Base-by-base conservation (phyloP, 2,113 vertebrate genomes). In the Tautogolabrus adspersus region DNA sequence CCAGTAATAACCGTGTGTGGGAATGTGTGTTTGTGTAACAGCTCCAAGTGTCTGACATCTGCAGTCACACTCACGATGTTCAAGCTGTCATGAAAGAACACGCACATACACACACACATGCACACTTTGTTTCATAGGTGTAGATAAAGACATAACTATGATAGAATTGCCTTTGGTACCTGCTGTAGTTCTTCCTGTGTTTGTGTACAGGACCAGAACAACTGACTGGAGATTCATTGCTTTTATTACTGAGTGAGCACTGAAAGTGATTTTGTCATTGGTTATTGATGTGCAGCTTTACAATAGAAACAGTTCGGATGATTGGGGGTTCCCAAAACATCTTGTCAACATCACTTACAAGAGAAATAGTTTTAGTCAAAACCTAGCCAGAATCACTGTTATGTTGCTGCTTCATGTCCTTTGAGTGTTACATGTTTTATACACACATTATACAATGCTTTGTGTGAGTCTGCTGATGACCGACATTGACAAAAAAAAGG, bases 21-120 rank as follows among this genome's bases (percentile, higher is more conserved):
- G 54, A 47, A 60, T 68, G 58, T 63, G 64, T 58, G 55, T 22
- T 65, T 63, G 40, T 22, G 62, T 67, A 76, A 79, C 71, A 67
- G 12, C 26, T 58, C 77, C 51, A 62, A 34, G 3, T 62, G 34
- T 52, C 74, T 55, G 68, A 72, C 57, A 63, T 46, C 46, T 79
- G 52, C 21, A 75, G 49, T 64, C 65, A 76, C n/a, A 72, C 46
- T 66, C 38, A 26, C 46, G 21, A 12, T 58, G 47, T 52, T 59
- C 57, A 55, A 21, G 22, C 38, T 26, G 9, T 55, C 19, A 15
- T 47, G 10, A 38, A 52, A 57, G 19, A 34, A 23, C 30, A 34
- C 30, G 6, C 42, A 46, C 38, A 37, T 19, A 63, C 6, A 26
- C 44, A 30, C 1, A 2, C 8, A 8, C 3, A n/a, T 44, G 21